These are phyloP conservation scores for Petrocephalus microphthalmus DNA, from an alignment of 2,113 vertebrate genomes.

Conservation along the genomic window DNA sequence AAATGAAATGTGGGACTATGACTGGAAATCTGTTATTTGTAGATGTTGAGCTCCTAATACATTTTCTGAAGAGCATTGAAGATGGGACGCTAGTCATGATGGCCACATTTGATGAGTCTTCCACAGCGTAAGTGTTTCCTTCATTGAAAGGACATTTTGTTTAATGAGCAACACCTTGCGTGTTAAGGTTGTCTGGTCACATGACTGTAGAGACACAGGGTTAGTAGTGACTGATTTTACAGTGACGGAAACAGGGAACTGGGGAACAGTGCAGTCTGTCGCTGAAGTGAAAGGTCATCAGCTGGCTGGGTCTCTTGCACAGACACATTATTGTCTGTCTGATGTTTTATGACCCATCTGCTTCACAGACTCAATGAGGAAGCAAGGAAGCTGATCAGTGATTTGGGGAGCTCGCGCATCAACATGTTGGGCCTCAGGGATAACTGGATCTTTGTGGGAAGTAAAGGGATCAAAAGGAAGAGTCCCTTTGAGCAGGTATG, in stretches of 20 bases:
- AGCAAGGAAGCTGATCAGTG: constrained; percentile 75
- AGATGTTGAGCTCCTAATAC: constrained; percentile 81
- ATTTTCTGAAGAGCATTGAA: constrained; percentile 78
- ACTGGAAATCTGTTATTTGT: constrained; percentile 17
- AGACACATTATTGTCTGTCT: not conserved
- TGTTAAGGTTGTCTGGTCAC: not conserved
- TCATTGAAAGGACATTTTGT: not conserved
- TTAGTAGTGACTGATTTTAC: not conserved
- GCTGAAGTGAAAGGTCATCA: not conserved
- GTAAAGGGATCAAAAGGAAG: constrained; percentile 96
- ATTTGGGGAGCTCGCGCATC: constrained; percentile 77
- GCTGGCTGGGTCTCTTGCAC: not conserved
- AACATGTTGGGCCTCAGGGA: constrained; percentile 77
- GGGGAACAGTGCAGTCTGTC: not conserved
- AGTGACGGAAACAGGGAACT: not conserved
- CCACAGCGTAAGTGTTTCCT: constrained; percentile 73
- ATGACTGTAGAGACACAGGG: not conserved
- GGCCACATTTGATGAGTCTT: constrained; percentile 85
- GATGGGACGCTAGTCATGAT: constrained; percentile 88
- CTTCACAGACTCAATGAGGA: constrained; percentile 77
- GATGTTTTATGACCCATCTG: not conserved
- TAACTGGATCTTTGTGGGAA: constrained; percentile 96
- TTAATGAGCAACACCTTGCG: not conserved
- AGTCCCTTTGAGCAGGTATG: constrained; percentile 95
- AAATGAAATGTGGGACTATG: not conserved